Base-by-base conservation (phyloP, 2,113 vertebrate species). In the Notarius lentiginosus region DNA sequence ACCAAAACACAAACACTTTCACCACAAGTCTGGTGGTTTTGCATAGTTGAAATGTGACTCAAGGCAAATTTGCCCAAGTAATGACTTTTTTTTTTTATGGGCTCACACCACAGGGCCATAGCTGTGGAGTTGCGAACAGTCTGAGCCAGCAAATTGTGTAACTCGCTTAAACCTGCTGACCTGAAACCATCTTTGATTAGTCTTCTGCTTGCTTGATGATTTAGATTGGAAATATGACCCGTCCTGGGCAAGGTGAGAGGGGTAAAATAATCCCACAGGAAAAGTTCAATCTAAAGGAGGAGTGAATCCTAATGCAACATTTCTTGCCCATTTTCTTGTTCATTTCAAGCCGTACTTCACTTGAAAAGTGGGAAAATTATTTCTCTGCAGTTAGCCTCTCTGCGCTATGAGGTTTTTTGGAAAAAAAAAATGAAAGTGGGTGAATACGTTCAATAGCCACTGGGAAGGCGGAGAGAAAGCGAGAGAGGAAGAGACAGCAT, bases 301-400 rank as follows among this genome's bases (percentile, higher is more conserved):
- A 34, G 41, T 73, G 51, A 58, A 70, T 68, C 14, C 49, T 66
- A 80, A 68, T 68, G 65, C 49, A 73, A 73, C 79, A 34, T n/a
- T 30, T 12, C 34, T 41, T 27, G 2, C n/a, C 18, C 47, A 41
- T 65, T 85, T 66, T 66, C 47, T 34, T 22, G 15, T 75, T 75
- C 68, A 75, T 83, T 76, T 73, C 47, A 53, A 63, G 70, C 60
- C 27, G 22, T 51, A 68, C 58, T 68, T 83, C 17, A 56, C 49
- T 12, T 81, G 51, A 80, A 82, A 86, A 70, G 56, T 86, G 63
- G 63, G 27, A 80, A 80, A 68, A 86, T 81, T 51, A 82, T 72
- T 73, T 86, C 66, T 61, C 22, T 72, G 65, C 63, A n/a, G 79
- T 81, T 60, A 58, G 76, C 18, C 53, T 76, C 61, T 83, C 72